Evolutionary conservation across 2,888 invertebrate genomes (phyloP), one percentile per base, ranked within the genome.

Genomic region (Fragum fragum): DNA sequence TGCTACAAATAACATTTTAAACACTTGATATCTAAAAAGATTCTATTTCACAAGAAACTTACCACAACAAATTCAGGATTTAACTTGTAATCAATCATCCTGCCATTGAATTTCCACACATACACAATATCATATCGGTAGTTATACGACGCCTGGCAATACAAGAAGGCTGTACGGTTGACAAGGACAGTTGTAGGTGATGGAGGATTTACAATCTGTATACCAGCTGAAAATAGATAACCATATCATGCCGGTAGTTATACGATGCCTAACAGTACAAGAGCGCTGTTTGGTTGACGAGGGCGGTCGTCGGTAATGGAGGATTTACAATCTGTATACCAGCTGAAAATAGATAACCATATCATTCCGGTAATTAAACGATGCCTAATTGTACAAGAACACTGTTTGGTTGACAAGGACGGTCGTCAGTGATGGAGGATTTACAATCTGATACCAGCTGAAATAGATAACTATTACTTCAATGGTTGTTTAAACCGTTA

Each of bases 61-160:
- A 92, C 91, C 86, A 81, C 74, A 66, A 78, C 79, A 69, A 77
- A 91, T 76, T 91, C 88, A 9, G 87, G 87, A 23, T 86, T 73
- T 18, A 79, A 23, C 52, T 86, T 76, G 32, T 85, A 74, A 68
- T 91, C 85, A 23, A 93, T 79, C 11, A 96, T 93, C 88, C 96
- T 95, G 76, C 97, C 96, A 52, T 96, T 96, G 90, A 97, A 97
- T 85, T 96, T 97, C 99, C 99, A 99, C 81, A 97, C 96, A 90
- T 98, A 99, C 1, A 98, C 98, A 47, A 98, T 96, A 92, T 99
- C 99, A 66, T 99, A 95, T 1, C 23, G 26, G 2, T 39, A 28
- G 93, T 98, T 98, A 21, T 97, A 96, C 78, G 96, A 96, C 0
- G 98, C 98, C 91, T 96, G 96, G 92, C 99, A 99, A 90, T 97